These are phyloP conservation scores for Rachycentron canadum DNA, from an alignment of 2,797 vertebrate genomes.

Conservation along the genomic window DNA sequence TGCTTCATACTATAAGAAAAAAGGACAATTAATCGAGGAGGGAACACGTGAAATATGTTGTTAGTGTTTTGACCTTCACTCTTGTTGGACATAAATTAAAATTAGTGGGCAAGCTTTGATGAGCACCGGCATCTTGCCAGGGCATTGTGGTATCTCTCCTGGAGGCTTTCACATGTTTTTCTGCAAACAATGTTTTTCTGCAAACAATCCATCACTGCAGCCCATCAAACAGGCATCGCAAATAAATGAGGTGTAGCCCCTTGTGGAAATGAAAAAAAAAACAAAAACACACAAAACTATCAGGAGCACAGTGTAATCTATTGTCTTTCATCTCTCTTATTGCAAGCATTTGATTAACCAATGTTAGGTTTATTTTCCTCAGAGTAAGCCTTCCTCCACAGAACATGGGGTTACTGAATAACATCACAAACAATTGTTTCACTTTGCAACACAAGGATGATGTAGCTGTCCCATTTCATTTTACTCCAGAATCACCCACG, in stretches of 20 bases:
- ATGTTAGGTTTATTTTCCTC: conserved; percentile 26
- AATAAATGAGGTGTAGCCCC: conserved; percentile 25
- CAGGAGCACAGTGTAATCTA: conserved; percentile 6
- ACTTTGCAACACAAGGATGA: conserved; percentile 15
- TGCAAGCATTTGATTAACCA: conserved; percentile 44
- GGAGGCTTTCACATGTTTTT: conserved; percentile 37
- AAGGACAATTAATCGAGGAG: neutral
- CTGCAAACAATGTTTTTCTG: conserved; percentile 30
- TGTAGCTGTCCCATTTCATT: conserved; percentile 29
- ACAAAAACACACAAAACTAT: conserved; percentile 11
- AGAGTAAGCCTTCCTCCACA: conserved; percentile 3
- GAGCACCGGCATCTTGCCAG: conserved; percentile 24
- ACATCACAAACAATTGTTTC: conserved; percentile 41
- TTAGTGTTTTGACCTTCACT: conserved; percentile 32
- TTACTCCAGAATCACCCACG: conserved; percentile 2
- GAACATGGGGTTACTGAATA: conserved; percentile 10
- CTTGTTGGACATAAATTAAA: conserved; percentile 12
- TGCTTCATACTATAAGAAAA: neutral
- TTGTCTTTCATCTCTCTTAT: conserved; percentile 22
- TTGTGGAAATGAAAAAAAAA: conserved; percentile 7
- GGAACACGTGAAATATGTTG: conserved; percentile 1
- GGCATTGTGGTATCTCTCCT: conserved; percentile 25
- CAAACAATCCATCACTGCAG: conserved; percentile 48
- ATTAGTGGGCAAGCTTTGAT: conserved; percentile 15
- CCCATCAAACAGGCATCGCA: conserved; percentile 1